Percentiles rank a stretch among this genome's conserved stretches.
Evolutionary conservation across 2,797 vertebrate genomes (phyloP).

Genomic region (Cygnus olor): DNA sequence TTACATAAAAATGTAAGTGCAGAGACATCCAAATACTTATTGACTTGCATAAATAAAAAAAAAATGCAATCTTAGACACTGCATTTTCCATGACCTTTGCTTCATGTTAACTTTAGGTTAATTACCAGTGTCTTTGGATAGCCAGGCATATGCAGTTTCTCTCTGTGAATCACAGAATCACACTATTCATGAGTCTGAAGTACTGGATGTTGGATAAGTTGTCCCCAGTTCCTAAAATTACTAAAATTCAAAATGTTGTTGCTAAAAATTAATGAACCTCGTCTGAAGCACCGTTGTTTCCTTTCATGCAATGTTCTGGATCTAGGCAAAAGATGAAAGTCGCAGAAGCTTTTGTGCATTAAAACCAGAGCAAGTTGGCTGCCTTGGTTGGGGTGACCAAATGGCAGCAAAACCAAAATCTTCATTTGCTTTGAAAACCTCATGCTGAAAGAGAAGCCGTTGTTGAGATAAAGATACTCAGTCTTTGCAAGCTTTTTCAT

Average conservation of each 20-base stretch:
- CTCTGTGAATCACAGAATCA: neutral
- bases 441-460: slow-evolving; percentile 76
- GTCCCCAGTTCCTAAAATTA: neutral
- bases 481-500: slow-evolving; percentile 6
- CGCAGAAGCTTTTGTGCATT: slow-evolving; percentile 38
- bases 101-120: neutral
- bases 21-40: neutral
- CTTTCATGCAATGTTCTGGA: neutral
- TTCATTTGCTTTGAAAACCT: slow-evolving; percentile 67
- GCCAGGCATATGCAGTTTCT: neutral
- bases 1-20: neutral
- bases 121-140: neutral
- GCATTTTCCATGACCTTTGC: neutral
- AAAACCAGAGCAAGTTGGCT: slow-evolving; percentile 67
- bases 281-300: neutral
- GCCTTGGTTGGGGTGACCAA: slow-evolving; percentile 58
- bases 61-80: neutral
- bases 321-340: slow-evolving; percentile 39
- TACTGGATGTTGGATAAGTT: neutral
- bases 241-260: neutral
- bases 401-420: slow-evolving; percentile 61
- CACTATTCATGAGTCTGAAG: neutral
- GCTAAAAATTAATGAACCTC: neutral
- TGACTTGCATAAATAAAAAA: neutral
- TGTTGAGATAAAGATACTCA: slow-evolving; percentile 41